phyloP scores from a whole-genome alignment of 2,888 invertebrate genomes.

The Tetropium fuscum region DNA sequence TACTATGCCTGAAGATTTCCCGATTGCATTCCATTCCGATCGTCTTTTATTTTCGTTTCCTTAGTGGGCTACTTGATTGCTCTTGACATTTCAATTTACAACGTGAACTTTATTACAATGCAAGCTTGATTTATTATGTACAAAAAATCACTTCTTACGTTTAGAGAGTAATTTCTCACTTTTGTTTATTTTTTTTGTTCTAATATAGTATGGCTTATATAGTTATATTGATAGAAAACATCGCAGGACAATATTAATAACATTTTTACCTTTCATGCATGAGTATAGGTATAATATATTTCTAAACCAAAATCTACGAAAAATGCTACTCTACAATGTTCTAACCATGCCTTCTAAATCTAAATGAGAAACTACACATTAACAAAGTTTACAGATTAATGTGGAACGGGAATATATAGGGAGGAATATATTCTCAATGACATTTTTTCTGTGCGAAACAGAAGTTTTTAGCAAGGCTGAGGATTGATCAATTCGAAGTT shows the following conservation, averaged over 20 bases:
- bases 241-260: conserved; percentile 18
- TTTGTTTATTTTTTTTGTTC: neutral
- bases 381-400: no score
- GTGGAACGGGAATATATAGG: no score
- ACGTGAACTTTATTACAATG: neutral
- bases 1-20: conserved; percentile 32
- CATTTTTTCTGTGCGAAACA: no score
- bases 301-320: conserved; percentile 8
- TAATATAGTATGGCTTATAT: conserved; percentile 6
- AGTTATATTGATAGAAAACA: conserved; percentile 19
- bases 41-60: conserved; percentile 25
- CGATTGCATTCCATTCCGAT: conserved; percentile 23
- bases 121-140: no score
- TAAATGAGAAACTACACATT: no score
- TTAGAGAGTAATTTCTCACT: neutral
- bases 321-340: conserved; percentile 23
- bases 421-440: no score
- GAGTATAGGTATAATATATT: conserved; percentile 4
- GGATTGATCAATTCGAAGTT: no score
- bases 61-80: neutral
- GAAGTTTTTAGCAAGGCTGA: no score
- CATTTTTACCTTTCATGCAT: conserved; percentile 7
- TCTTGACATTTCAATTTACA: no score
- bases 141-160: conserved; percentile 1
- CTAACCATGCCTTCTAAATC: conserved; percentile 28